A percentile compares a stretch with the other conserved stretches of the same genome.
phyloP scores from a whole-genome alignment of 2,113 vertebrate species.

The Rhinolophus sinicus region DNA sequence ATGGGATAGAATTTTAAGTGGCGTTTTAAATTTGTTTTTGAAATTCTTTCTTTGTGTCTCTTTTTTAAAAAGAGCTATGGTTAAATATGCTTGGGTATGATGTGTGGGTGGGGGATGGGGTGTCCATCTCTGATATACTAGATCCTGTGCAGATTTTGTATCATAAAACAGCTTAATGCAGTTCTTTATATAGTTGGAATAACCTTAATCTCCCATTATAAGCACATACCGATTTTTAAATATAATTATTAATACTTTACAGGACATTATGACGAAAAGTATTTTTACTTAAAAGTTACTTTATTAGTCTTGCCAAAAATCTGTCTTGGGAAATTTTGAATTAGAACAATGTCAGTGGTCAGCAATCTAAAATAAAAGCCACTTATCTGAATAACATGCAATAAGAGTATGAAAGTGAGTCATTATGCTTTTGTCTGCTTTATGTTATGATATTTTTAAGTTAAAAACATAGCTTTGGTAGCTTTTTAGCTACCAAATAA shows the following conservation, averaged over 20 bases:
- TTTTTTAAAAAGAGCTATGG: conserved; percentile 14
- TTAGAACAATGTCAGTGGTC: conserved; percentile 23
- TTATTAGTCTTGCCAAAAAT: not conserved
- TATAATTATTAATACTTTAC: not conserved
- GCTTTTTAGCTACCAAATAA: not conserved
- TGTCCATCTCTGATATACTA: not conserved
- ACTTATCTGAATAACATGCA: not conserved
- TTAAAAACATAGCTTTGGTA: not conserved
- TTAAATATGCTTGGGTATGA: not conserved
- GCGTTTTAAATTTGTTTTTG: conserved; percentile 56
- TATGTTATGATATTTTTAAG: not conserved
- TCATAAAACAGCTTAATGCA: not conserved
- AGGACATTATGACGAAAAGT: not conserved
- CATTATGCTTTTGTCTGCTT: not conserved
- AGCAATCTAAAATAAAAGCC: not conserved
- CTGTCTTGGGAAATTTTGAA: conserved; percentile 28
- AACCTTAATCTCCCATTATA: not conserved
- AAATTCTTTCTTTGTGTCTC: conserved; percentile 17
- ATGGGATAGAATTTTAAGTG: conserved; percentile 57
- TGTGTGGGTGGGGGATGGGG: not conserved
- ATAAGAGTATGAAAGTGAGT: not conserved
- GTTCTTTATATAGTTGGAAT: conserved; percentile 26
- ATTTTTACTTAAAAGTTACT: not conserved
- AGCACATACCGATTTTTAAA: conserved; percentile 22
- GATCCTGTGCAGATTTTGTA: not conserved